These are phyloP conservation scores for Serinus canaria DNA, from an alignment of 2,113 vertebrate genomes.

Conservation along the genomic window DNA sequence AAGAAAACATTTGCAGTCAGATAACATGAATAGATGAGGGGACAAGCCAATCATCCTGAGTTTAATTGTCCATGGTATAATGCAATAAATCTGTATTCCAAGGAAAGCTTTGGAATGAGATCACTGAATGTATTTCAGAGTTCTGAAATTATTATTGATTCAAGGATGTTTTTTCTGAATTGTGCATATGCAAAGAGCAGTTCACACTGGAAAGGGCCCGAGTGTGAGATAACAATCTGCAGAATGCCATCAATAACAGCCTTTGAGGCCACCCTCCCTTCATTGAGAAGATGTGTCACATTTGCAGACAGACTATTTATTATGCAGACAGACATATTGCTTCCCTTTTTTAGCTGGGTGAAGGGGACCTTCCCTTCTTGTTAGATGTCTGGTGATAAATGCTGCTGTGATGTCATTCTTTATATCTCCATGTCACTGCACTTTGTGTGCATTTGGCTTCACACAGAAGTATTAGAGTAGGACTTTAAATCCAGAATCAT, in stretches of 20 bases:
- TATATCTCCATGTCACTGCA: not conserved
- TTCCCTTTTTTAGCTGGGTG: not conserved
- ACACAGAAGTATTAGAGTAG: not conserved
- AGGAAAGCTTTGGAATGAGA: not conserved
- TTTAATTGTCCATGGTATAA: slow-evolving; percentile 27
- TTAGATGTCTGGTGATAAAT: not conserved
- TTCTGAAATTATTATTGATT: slow-evolving; percentile 23
- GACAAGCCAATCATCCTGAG: not conserved
- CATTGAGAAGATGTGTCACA: not conserved
- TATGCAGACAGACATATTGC: not conserved
- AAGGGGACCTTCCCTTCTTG: not conserved
- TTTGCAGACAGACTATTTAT: not conserved
- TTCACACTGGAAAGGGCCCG: not conserved
- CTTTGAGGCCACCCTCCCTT: not conserved
- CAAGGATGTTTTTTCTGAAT: not conserved
- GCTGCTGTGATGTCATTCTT: not conserved
- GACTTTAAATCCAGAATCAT: not conserved
- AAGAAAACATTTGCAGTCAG: slow-evolving; percentile 18
- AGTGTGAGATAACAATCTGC: not conserved
- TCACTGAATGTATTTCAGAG: not conserved
- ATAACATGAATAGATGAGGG: slow-evolving; percentile 8
- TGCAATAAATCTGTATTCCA: slow-evolving; percentile 29
- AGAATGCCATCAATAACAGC: not conserved
- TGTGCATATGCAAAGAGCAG: not conserved
- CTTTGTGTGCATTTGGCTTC: not conserved